Percentiles rank a stretch among this genome's conserved stretches.
phyloP scores from a whole-genome alignment of 2,113 vertebrate genomes.

The Chionomys nivalis region DNA sequence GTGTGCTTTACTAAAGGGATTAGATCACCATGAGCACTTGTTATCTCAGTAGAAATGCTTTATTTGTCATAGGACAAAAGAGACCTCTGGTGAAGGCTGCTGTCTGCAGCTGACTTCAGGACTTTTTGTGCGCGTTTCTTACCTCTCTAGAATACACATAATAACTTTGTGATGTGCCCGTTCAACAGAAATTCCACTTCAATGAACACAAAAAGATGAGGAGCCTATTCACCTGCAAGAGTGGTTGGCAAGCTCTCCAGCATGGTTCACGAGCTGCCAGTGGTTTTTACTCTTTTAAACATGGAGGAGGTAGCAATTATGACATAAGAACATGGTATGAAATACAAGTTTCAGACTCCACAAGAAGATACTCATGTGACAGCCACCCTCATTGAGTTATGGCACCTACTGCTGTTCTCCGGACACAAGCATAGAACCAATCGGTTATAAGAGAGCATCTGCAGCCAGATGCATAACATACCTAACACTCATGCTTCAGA shows the following conservation, averaged over 20 bases:
- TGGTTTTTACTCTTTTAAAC: background rate
- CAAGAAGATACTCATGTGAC: background rate
- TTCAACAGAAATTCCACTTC: background rate
- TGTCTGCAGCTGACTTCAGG: background rate
- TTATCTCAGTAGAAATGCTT: background rate
- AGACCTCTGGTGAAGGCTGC: background rate
- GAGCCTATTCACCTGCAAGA: slow-evolving; percentile 45
- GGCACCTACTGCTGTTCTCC: background rate
- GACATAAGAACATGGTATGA: background rate
- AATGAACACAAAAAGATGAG: background rate
- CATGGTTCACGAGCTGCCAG: background rate
- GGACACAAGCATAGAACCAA: background rate
- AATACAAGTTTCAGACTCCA: background rate
- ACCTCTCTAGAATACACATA: background rate
- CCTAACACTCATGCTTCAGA: background rate
- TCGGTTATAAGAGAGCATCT: background rate
- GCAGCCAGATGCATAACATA: slow-evolving; percentile 47
- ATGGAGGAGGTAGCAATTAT: background rate
- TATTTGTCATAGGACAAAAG: background rate
- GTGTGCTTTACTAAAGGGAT: background rate
- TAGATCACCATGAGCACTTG: background rate
- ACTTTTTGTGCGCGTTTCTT: background rate
- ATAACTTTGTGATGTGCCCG: background rate
- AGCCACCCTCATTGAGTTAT: background rate
- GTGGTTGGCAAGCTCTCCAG: background rate